phyloP scores from a whole-genome alignment of 30 jellyfish, hydroid and myxozoan species.

The Pseudorhiza aurosa region DNA sequence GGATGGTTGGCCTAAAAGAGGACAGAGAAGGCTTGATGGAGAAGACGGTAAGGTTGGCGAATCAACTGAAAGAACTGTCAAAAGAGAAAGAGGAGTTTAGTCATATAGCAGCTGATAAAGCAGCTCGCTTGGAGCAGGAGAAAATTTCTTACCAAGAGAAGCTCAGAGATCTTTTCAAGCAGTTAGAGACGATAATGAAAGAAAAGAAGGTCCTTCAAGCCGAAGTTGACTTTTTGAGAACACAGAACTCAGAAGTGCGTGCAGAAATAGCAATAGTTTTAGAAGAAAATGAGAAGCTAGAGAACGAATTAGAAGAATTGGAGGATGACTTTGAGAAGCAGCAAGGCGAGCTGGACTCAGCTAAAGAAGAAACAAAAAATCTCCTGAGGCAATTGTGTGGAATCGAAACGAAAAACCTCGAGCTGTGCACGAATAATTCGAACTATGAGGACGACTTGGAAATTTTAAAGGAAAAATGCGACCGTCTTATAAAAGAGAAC shows the following conservation, averaged over 20 bases:
- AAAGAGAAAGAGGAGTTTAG: slow-evolving; percentile 69
- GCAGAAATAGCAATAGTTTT: slow-evolving; percentile 92
- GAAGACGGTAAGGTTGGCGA: slow-evolving; percentile 64
- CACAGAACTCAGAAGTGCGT: slow-evolving; percentile 93
- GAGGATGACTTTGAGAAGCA: slow-evolving; percentile 86
- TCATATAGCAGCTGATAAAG: slow-evolving; percentile 60
- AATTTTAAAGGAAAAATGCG: slow-evolving; percentile 54
- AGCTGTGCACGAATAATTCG: slow-evolving; percentile 81
- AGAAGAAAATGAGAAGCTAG: slow-evolving; percentile 93
- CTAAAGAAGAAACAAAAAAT: slow-evolving; percentile 90
- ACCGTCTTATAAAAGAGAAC: slow-evolving; percentile 69
- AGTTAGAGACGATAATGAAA: slow-evolving; percentile 75
- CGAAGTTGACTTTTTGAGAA: slow-evolving; percentile 82
- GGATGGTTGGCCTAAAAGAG: slow-evolving; percentile 72
- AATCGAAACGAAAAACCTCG: slow-evolving; percentile 84
- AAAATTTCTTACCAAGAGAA: slow-evolving; percentile 71
- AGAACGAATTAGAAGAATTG: slow-evolving; percentile 83
- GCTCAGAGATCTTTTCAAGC: slow-evolving; percentile 77
- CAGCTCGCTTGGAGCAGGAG: slow-evolving; percentile 87
- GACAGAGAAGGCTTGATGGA: slow-evolving; percentile 73
- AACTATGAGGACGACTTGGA: slow-evolving; percentile 91
- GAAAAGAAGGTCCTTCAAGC: slow-evolving; percentile 95
- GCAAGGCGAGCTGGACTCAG: slow-evolving; percentile 77
- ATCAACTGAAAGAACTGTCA: slow-evolving; percentile 58
- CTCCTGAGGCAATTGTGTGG: slow-evolving; percentile 94